These are phyloP conservation scores for Catocala fraxini DNA, from an alignment of 2,888 invertebrate genomes.

Conservation along the genomic window DNA sequence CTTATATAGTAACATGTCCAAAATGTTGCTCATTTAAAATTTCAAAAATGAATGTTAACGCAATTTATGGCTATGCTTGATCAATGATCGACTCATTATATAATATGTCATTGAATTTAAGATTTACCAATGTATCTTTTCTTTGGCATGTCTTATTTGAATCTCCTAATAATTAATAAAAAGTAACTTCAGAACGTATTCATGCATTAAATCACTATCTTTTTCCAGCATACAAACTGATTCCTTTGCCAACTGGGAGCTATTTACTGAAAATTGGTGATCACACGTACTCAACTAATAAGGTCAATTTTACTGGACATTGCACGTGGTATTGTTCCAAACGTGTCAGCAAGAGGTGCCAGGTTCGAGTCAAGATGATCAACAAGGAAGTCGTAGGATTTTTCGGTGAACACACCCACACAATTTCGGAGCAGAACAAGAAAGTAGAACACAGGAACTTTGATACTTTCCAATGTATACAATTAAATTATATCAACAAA, in stretches of 20 bases:
- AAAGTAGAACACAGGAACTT: background rate
- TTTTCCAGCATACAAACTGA: constrained; percentile 41
- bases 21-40: no score
- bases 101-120: no score
- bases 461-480: no score
- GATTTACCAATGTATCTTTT: no score
- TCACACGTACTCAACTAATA: constrained; percentile 63
- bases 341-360: constrained; percentile 63
- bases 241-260: constrained; percentile 54
- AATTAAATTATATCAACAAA: no score
- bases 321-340: constrained; percentile 73
- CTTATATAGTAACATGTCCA: no score
- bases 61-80: no score
- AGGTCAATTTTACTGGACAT: constrained; percentile 48
- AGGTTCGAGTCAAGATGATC: constrained; percentile 61
- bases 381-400: constrained; percentile 43
- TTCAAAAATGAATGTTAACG: no score
- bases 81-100: no score
- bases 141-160: no score
- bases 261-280: constrained; percentile 52
- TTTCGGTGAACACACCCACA: constrained; percentile 53
- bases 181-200: no score
- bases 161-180: no score
- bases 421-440: constrained; percentile 11
- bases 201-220: background rate